Evolutionary conservation across 2,797 vertebrate species (phyloP), one percentile per base, ranked within the genome.

Genomic region (Eupleurogrammus muticus): DNA sequence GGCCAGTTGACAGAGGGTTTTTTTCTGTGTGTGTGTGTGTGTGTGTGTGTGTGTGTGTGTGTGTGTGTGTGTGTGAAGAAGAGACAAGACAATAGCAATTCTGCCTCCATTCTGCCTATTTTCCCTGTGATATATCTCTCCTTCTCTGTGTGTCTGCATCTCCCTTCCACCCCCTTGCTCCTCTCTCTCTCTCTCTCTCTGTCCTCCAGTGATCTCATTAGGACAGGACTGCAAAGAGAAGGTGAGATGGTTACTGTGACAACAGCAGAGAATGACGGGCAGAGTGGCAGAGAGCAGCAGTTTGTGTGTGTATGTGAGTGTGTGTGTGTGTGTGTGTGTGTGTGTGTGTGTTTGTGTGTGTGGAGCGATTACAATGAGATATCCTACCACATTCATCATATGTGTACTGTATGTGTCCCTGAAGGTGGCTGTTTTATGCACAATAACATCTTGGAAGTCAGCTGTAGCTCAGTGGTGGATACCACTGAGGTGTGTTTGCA

Each of bases 191-290:
- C 72, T 77, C 66, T 73, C 73, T 70, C 75, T 69, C 54, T 83
- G 81, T 90, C 89, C 87, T 91, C 88, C 80, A 77, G 87, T 90
- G 93, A 87, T 92, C 83, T 92, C 92, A 93, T 95, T 94, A 93
- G 89, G 92, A 86, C 78, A 84, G 74, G 87, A 94, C 86, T 92
- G 84, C 71, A 87, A 93, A 90, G 79, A 79, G 89, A 91, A 93
- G 95, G 92, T 93, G 76, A 94, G 87, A 92, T 85, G 89, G 91
- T 92, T 94, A 93, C 91, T 94, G 90, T 94, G 92, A 95, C 89
- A 95, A 94, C 87, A 79, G 85, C 87, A 89, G 82, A 87, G 81
- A 91, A 89, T 88, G 77, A 92, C 57, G 77, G 87, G 74, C 80
- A 52, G 82, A 83, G 58, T 82, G 84, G 77, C 80, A 78, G 84